phyloP scores from a whole-genome alignment of 2,113 vertebrate species.

The Vicugna pacos region DNA sequence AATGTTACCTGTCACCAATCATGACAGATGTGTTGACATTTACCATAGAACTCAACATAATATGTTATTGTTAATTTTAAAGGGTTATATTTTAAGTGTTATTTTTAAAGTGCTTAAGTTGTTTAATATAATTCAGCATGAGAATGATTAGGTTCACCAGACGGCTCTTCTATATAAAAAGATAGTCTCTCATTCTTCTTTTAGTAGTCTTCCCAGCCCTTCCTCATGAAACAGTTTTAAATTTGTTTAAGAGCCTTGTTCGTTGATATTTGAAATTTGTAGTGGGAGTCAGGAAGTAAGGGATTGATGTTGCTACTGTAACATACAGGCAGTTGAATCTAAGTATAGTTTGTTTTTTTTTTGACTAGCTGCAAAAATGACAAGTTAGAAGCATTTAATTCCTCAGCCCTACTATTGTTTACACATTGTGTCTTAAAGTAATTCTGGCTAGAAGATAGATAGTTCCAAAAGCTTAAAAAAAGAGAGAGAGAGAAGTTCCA shows the following conservation, averaged over 20 bases:
- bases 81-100: neutral
- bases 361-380: neutral
- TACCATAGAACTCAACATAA: conserved; percentile 61
- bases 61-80: conserved; percentile 60
- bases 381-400: conserved; percentile 26
- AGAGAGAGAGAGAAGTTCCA: neutral
- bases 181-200: conserved; percentile 48
- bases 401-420: neutral
- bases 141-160: conserved; percentile 62
- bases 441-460: neutral
- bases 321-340: neutral
- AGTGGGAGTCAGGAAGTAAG: neutral
- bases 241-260: conserved; percentile 43
- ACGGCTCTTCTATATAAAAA: conserved; percentile 59
- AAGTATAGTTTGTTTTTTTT: neutral
- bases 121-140: conserved; percentile 56
- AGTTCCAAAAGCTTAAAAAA: conserved; percentile 3
- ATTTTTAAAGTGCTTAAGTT: conserved; percentile 68
- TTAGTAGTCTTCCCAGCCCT: conserved; percentile 39
- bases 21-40: conserved; percentile 48
- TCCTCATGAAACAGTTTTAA: conserved; percentile 52
- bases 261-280: conserved; percentile 63
- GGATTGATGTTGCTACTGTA: neutral
- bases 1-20: conserved; percentile 37
- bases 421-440: neutral